Evolutionary conservation across 1,140 invertebrate species (phyloP).

Genomic region (Scylla paramamosain): DNA sequence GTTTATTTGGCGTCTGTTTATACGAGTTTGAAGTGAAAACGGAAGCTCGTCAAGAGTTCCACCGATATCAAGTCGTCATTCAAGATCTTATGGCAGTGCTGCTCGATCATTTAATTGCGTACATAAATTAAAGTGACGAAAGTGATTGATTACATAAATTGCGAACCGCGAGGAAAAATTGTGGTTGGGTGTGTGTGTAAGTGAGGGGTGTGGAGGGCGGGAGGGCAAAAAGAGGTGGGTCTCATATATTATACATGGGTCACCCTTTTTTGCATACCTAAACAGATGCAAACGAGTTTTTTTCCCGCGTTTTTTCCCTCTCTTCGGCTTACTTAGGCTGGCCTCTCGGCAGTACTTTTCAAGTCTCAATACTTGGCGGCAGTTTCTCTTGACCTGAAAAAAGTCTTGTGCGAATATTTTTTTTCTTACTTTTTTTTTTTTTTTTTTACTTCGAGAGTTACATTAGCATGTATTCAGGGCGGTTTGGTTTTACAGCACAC

Average conservation of each 20-base stretch:
- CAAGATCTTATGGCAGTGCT: neutral
- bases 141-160: slow-evolving; percentile 26
- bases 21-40: neutral
- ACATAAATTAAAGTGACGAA: neutral
- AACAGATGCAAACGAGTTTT: slow-evolving; percentile 74
- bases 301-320: slow-evolving; percentile 47
- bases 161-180: neutral
- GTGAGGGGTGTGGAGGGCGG: slow-evolving; percentile 20
- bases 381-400: neutral
- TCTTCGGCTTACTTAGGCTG: slow-evolving; percentile 24
- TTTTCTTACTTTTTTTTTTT: neutral
- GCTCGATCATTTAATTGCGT: no score
- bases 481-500: no score
- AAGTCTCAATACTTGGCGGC: slow-evolving; percentile 2
- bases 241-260: slow-evolving; percentile 74
- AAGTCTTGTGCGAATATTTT: neutral
- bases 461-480: no score
- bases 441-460: slow-evolving; percentile 35
- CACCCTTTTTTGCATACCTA: slow-evolving; percentile 73
- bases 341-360: neutral
- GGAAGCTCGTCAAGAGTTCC: neutral
- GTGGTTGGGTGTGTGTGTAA: slow-evolving; percentile 39
- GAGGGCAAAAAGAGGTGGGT: slow-evolving; percentile 50
- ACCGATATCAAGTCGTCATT: neutral
- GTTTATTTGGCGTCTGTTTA: neutral